phyloP scores from a whole-genome alignment of 2,888 invertebrate species.

The Hydrotaea diabolus region DNA sequence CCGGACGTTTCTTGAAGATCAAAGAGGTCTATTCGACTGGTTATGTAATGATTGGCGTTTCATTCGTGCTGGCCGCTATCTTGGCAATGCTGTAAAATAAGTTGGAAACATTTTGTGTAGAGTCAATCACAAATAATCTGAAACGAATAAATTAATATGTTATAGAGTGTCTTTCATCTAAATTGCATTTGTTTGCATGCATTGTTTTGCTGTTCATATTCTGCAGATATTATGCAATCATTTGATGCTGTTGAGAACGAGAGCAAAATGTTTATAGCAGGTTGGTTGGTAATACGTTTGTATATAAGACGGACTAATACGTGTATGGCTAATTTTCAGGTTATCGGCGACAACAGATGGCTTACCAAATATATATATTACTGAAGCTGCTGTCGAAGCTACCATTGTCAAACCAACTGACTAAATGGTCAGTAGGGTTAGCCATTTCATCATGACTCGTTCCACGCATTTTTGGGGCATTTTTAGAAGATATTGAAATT shows the following conservation, averaged over 20 bases:
- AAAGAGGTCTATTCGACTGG: constrained; percentile 89
- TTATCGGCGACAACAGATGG: too few species aligned
- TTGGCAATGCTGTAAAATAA: constrained; percentile 79
- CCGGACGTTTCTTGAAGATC: constrained; percentile 87
- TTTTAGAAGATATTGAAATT: too few species aligned
- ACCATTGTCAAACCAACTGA: too few species aligned
- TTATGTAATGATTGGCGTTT: constrained; percentile 82
- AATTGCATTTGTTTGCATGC: not conserved
- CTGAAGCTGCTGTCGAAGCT: too few species aligned
- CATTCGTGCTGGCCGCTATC: constrained; percentile 80
- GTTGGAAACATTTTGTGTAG: constrained; percentile 2
- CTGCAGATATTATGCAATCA: constrained; percentile 23
- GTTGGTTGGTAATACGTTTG: not conserved
- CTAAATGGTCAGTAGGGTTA: too few species aligned
- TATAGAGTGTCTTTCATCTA: constrained; percentile 45
- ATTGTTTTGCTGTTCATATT: not conserved
- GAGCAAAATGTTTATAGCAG: not conserved
- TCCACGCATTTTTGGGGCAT: too few species aligned
- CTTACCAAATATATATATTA: too few species aligned
- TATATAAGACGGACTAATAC: not conserved
- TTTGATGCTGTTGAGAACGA: not conserved
- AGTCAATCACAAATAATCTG: constrained; percentile 3
- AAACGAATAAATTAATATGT: constrained; percentile 51
- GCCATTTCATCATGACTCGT: too few species aligned
- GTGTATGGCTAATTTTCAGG: too few species aligned